A percentile compares a stretch with the other conserved stretches of the same genome.
Conservation (phyloP, 1,140 invertebrate genomes). For the Solenopsis invicta region DNA sequence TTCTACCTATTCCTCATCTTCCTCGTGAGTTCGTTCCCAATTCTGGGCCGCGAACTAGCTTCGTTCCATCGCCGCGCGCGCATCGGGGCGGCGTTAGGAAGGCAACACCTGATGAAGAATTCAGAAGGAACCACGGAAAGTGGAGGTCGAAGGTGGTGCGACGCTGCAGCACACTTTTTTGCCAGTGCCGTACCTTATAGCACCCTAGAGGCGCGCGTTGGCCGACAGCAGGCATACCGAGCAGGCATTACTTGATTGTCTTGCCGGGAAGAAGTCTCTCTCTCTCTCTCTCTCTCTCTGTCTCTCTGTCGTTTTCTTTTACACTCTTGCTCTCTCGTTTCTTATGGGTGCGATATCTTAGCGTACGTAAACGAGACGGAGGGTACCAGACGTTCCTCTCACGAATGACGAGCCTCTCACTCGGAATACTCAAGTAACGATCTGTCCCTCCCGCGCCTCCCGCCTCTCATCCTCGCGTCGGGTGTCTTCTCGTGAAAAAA, state of each 20-base stretch:
- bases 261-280: constrained; percentile 59
- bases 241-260: constrained; percentile 87
- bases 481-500: constrained; percentile 43
- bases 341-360: constrained; percentile 50
- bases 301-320: not conserved
- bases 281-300: constrained; percentile 42
- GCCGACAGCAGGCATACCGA: constrained; percentile 83
- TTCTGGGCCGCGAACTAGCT: not conserved
- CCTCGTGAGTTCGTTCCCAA: not conserved
- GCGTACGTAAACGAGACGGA: constrained; percentile 42
- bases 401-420: constrained; percentile 69
- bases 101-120: constrained; percentile 74
- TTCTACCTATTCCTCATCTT: not conserved
- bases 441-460: constrained; percentile 37
- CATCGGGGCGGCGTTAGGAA: constrained; percentile 40
- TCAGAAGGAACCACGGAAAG: constrained; percentile 61
- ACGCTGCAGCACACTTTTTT: constrained; percentile 61
- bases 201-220: constrained; percentile 79
- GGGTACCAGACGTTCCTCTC: constrained; percentile 46
- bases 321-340: constrained; percentile 64
- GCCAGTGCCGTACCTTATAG: constrained; percentile 78
- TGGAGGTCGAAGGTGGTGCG: constrained; percentile 68
- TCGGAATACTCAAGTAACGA: constrained; percentile 75
- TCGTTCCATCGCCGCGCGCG: not conserved
- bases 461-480: constrained; percentile 30